Evolutionary conservation across 2,888 invertebrate species (phyloP), one percentile per base, ranked within the genome.

Genomic region (Morpho helenor): DNA sequence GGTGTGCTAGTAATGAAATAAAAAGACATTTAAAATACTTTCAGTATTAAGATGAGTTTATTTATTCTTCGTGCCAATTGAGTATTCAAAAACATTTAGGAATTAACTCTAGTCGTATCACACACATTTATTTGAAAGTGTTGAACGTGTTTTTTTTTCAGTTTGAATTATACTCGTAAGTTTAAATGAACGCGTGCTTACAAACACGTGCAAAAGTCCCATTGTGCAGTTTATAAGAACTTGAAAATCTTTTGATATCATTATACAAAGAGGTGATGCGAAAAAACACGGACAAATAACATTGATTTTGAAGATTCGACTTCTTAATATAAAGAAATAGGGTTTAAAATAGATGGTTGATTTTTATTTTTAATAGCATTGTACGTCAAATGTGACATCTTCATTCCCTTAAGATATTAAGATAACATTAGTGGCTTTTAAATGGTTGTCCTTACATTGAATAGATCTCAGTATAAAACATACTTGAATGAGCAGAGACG

Each of bases 391-490:
- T 74, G 71, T 79, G 84, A 84, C 75, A 71, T 82, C 81, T 84
- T 74, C 73, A 74, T 83, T 67, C 76, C 77, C 71, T 76, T 70
- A 77, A 79, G 80, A 84, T 82, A 77, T 85, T 82, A 79, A 87
- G 88, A 89, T 88, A 88, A 84, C 85, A 89, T 90, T 90, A 89
- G 89, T 86, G 89, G 89, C 86, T 88, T 87, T 77, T 87, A 87
- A 87, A 88, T 80, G 87, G 80, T 79, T 84, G 86, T 84, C 77
- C 72, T 66, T 64, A 47, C 59, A 71, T 73, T 82, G 75, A 80
- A 86, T 79, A 70, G 77, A 68, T 65, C 68, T 69, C 66, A 69
- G 64, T 67, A 68, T 66, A 76, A 73, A 67, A 66, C 56, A 62
- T 66, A 66, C 67, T 39, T 46, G 46, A 47, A 47, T 42, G 42